Evolutionary conservation across 2,888 invertebrate genomes (phyloP).

Genomic region (Trichopria drosophilae): DNA sequence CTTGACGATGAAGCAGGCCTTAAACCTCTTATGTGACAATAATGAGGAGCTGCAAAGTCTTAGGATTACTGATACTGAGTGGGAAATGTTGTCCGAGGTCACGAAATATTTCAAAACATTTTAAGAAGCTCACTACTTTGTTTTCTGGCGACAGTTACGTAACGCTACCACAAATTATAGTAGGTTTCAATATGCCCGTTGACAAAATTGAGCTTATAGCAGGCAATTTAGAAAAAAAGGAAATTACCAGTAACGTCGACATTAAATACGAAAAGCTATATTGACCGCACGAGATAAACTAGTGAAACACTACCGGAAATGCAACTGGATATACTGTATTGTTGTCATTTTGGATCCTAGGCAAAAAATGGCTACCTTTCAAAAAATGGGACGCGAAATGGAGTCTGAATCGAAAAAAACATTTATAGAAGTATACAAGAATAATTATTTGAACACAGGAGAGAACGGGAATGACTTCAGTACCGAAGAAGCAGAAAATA

Average conservation of each 20-base stretch:
- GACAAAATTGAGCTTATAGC: neutral
- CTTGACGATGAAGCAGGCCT: neutral
- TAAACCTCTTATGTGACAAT: neutral
- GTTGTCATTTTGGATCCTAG: constrained; percentile 21
- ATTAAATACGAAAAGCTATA: neutral
- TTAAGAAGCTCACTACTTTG: neutral
- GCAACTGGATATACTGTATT: constrained; percentile 16
- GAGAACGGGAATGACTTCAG: too few relatives aligned
- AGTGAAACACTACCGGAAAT: constrained; percentile 19
- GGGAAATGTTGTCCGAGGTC: neutral
- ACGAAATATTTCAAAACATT: too few relatives aligned
- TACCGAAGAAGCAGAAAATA: too few relatives aligned
- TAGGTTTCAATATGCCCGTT: neutral
- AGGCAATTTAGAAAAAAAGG: neutral
- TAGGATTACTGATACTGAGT: neutral
- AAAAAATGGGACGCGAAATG: constrained; percentile 7
- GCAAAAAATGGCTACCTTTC: too few relatives aligned
- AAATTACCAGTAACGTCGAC: neutral
- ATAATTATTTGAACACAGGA: too few relatives aligned
- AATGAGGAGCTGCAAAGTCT: neutral
- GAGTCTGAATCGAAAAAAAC: constrained; percentile 6
- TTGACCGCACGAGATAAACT: constrained; percentile 14
- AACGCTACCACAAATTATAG: neutral
- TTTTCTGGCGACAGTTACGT: neutral
- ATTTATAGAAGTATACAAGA: constrained; percentile 10